Evolutionary conservation across 2,888 invertebrate genomes (phyloP).

Genomic region (Mythimna lalbum): DNA sequence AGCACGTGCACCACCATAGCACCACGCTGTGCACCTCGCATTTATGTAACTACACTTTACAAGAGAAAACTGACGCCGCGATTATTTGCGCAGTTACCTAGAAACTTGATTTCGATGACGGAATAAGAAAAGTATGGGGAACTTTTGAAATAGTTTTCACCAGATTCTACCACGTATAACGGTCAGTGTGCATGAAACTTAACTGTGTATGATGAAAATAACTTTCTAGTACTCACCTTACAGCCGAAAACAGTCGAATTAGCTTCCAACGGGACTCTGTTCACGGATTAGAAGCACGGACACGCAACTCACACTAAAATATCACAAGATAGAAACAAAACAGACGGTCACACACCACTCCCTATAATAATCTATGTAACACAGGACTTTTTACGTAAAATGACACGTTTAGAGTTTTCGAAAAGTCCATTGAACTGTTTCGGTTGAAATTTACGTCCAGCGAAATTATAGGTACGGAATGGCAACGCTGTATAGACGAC

Average conservation of each 20-base stretch:
- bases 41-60: constrained; percentile 47
- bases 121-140: constrained; percentile 69
- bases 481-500: constrained; percentile 89
- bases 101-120: constrained; percentile 66
- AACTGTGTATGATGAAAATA: constrained; percentile 45
- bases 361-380: constrained; percentile 81
- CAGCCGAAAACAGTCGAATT: constrained; percentile 80
- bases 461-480: constrained; percentile 91
- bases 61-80: constrained; percentile 47
- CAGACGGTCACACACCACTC: constrained; percentile 83
- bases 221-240: constrained; percentile 79
- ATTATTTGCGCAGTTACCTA: constrained; percentile 76
- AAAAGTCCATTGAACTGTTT: constrained; percentile 91
- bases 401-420: constrained; percentile 87
- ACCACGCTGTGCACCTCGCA: constrained; percentile 58
- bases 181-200: constrained; percentile 36
- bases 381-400: constrained; percentile 83
- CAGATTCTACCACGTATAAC: constrained; percentile 52
- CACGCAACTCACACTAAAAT: constrained; percentile 86
- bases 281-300: constrained; percentile 86
- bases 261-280: constrained; percentile 84
- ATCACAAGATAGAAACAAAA: constrained; percentile 84
- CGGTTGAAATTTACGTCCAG: constrained; percentile 90
- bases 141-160: constrained; percentile 56
- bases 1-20: constrained; percentile 74